Evolutionary conservation across 2,888 invertebrate species (phyloP).

Genomic region (Achlya flavicornis): DNA sequence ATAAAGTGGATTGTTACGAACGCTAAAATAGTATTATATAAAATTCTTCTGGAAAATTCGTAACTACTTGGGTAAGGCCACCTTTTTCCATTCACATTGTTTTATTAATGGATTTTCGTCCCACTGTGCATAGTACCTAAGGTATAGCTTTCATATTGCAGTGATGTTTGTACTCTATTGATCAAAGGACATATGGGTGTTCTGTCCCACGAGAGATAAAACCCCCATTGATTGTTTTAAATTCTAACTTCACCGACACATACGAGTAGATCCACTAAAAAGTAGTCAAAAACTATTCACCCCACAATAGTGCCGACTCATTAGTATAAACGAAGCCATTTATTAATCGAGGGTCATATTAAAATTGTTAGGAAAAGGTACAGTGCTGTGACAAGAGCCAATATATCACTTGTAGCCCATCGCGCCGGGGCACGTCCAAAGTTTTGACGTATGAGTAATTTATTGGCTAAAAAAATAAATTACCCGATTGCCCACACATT

Average conservation of each 20-base stretch:
- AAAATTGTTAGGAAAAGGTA: slow-evolving; percentile 70
- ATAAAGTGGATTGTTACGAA: neutral
- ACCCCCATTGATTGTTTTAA: neutral
- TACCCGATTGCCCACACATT: slow-evolving; percentile 81
- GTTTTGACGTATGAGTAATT: slow-evolving; percentile 83
- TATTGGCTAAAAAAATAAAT: slow-evolving; percentile 83
- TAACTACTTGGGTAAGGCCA: neutral
- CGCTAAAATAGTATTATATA: neutral
- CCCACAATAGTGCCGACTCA: slow-evolving; percentile 44
- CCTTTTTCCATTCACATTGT: neutral
- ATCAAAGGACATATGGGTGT: slow-evolving; percentile 4
- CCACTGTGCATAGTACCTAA: neutral
- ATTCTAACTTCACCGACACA: slow-evolving; percentile 5
- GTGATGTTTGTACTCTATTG: neutral
- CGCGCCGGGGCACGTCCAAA: slow-evolving; percentile 60
- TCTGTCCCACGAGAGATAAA: slow-evolving; percentile 4
- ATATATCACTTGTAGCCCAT: slow-evolving; percentile 76
- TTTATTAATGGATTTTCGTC: neutral
- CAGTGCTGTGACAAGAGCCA: slow-evolving; percentile 75
- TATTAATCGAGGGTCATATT: slow-evolving; percentile 67
- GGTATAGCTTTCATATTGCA: neutral
- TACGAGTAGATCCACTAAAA: slow-evolving; percentile 12
- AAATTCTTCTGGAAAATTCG: neutral
- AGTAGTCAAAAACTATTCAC: slow-evolving; percentile 22
- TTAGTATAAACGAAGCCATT: slow-evolving; percentile 66